A percentile compares a stretch with the other conserved stretches of the same genome.
These are phyloP conservation scores for Sinocyclocheilus rhinocerous DNA, from an alignment of 2,113 vertebrate species.

Conservation along the genomic window DNA sequence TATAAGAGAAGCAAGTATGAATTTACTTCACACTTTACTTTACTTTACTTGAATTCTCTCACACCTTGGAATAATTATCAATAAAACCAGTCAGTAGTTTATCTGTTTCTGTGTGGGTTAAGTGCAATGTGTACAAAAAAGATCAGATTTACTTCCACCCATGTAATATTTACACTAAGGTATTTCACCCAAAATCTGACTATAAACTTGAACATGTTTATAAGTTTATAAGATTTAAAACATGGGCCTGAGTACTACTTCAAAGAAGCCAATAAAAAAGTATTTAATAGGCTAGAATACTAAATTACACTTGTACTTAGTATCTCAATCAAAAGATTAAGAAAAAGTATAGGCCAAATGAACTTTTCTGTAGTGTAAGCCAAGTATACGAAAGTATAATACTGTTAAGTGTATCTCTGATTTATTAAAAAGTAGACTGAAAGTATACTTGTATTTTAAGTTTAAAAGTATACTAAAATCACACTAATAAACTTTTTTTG, in stretches of 20 bases:
- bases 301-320: too few species aligned
- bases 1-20: not conserved
- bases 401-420: too few species aligned
- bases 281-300: too few species aligned
- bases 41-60: too few species aligned
- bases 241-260: not conserved
- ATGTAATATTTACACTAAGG: not conserved
- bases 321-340: not conserved
- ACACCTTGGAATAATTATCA: not conserved
- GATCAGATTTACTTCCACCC: not conserved
- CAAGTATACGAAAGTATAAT: too few species aligned
- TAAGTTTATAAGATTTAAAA: too few species aligned
- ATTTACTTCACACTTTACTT: too few species aligned
- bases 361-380: not conserved
- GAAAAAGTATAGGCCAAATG: not conserved
- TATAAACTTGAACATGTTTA: too few species aligned
- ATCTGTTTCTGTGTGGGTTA: not conserved
- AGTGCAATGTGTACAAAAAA: not conserved
- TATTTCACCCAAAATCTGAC: too few species aligned
- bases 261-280: not conserved
- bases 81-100: not conserved
- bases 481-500: not conserved
- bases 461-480: not conserved
- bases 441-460: too few species aligned
- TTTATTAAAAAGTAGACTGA: too few species aligned